Percentiles rank a stretch among this genome's conserved stretches.
phyloP scores from a whole-genome alignment of 2,113 vertebrate genomes.

The Mugil cephalus region DNA sequence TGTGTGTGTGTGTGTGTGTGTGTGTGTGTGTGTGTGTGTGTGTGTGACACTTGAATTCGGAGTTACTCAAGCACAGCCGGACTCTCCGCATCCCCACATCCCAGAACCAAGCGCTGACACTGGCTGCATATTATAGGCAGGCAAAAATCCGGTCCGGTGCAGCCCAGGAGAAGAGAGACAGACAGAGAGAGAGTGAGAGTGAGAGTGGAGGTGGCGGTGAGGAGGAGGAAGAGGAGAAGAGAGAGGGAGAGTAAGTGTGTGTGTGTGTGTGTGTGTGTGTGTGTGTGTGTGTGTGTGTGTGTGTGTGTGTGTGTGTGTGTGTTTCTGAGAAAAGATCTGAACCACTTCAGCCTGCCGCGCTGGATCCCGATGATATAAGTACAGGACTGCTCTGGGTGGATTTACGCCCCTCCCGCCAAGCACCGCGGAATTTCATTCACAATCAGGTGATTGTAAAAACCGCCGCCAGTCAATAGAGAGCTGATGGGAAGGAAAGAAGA shows the following conservation, averaged over 20 bases:
- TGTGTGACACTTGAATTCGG: constrained; percentile 24
- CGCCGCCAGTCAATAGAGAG: constrained; percentile 29
- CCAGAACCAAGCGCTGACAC: constrained; percentile 36
- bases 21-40: background rate
- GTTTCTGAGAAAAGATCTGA: constrained; percentile 56
- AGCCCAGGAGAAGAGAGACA: constrained; percentile 2
- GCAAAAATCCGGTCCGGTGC: constrained; percentile 31
- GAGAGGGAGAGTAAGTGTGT: background rate
- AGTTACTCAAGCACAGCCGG: constrained; percentile 47
- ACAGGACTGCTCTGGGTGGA: constrained; percentile 50
- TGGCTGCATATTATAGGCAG: constrained; percentile 47
- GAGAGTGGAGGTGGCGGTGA: constrained; percentile 1
- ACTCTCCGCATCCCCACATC: constrained; percentile 16
- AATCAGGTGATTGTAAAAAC: constrained; percentile 22
- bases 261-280: constrained; percentile 17
- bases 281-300: too few species aligned
- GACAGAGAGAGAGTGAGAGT: constrained; percentile 1
- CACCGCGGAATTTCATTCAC: constrained; percentile 43
- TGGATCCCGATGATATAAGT: constrained; percentile 53
- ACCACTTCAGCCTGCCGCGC: constrained; percentile 62
- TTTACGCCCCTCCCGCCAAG: constrained; percentile 37
- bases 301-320: too few species aligned
- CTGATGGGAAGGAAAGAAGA: background rate
- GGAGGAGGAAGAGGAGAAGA: constrained; percentile 5
- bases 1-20: background rate